Conservation (phyloP, 2,113 vertebrate species). For the Zosterops pallidus region DNA sequence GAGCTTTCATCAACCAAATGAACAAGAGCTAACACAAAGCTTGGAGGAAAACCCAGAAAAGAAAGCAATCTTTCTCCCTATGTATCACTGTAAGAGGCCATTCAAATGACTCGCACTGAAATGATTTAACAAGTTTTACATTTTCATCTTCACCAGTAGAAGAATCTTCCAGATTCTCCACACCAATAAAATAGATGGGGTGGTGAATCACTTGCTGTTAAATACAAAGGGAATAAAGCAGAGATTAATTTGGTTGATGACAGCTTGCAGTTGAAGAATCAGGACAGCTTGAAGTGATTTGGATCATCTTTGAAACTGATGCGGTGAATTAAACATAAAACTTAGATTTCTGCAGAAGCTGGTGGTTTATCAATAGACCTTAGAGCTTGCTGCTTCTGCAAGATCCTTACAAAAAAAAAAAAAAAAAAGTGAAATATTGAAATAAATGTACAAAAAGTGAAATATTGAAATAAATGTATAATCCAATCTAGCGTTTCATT, state of each 20-base stretch:
- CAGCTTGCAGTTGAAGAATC: neutral
- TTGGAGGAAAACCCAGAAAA: neutral
- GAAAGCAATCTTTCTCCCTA: neutral
- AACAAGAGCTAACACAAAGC: neutral
- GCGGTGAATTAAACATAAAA: neutral
- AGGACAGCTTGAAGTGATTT: neutral
- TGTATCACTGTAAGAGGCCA: neutral
- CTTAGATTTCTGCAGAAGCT: neutral
- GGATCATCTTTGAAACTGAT: neutral
- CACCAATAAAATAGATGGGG: neutral
- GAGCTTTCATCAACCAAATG: neutral
- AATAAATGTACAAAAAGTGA: neutral
- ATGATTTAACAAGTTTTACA: neutral
- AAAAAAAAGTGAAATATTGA: neutral
- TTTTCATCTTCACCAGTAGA: neutral
- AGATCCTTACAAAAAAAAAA: neutral
- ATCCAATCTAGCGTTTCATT: neutral
- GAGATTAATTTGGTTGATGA: neutral
- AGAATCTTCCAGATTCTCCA: slow-evolving; percentile 1
- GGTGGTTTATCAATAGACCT: neutral
- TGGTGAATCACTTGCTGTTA: neutral
- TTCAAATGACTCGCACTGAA: neutral
- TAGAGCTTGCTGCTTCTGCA: neutral
- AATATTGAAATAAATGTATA: neutral
- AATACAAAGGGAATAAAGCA: neutral